These are phyloP conservation scores for Ariopsis seemanni DNA, from an alignment of 2,113 vertebrate genomes.

Conservation along the genomic window DNA sequence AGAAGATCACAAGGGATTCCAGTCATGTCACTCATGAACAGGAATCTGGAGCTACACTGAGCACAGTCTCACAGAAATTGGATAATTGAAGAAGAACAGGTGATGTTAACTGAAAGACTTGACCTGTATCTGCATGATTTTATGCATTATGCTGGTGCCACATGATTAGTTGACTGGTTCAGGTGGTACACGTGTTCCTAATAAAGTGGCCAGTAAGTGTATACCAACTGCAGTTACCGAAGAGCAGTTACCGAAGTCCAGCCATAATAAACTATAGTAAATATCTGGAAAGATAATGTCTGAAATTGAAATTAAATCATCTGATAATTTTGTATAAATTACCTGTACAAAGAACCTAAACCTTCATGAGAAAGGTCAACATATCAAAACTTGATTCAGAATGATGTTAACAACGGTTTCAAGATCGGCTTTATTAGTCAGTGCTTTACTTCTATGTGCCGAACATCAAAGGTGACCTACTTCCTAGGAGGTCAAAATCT, in stretches of 20 bases:
- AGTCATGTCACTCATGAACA: not conserved
- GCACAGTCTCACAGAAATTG: not conserved
- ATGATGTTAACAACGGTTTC: not conserved
- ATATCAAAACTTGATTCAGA: not conserved
- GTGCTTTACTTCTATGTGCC: not conserved
- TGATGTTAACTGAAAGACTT: not conserved
- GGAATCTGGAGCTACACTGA: not conserved
- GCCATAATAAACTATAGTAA: not conserved
- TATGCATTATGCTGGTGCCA: not conserved
- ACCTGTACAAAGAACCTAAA: not conserved
- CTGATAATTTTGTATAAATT: not conserved
- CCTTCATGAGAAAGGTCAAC: not conserved
- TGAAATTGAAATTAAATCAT: not conserved
- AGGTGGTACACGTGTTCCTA: not conserved
- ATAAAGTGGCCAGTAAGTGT: not conserved
- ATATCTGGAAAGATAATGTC: not conserved
- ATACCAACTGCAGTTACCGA: not conserved
- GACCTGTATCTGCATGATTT: not conserved
- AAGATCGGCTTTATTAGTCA: not conserved
- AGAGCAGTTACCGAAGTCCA: not conserved
- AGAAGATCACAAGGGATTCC: not conserved
- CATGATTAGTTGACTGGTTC: not conserved
- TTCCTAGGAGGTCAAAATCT: not conserved
- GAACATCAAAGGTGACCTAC: conserved; percentile 17
- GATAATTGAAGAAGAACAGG: not conserved